Percentiles rank a stretch among this genome's conserved stretches.
Evolutionary conservation across 1,140 invertebrate species (phyloP).

Genomic region (Nasonia giraulti): DNA sequence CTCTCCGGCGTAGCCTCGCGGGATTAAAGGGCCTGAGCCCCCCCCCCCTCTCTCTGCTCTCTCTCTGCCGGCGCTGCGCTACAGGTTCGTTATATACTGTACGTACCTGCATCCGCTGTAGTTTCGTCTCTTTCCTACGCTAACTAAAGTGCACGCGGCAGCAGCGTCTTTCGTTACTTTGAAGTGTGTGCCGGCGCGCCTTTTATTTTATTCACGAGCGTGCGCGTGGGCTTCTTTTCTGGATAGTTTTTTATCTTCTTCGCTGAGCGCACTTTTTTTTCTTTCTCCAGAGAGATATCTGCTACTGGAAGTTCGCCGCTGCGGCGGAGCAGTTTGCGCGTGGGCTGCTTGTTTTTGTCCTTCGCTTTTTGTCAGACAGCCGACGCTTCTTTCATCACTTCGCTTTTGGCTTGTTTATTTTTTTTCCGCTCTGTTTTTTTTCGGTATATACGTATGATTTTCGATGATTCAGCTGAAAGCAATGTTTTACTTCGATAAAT

Average conservation of each 20-base stretch:
- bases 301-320: not conserved
- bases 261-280: not conserved
- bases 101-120: not conserved
- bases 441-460: not conserved
- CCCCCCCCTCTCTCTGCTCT: not conserved
- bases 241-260: constrained; percentile 1
- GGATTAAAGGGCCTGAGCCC: constrained; percentile 33
- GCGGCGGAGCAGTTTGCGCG: not conserved
- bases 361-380: not conserved
- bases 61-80: not conserved
- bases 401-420: not conserved
- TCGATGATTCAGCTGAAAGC: no score
- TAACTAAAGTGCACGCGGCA: not conserved
- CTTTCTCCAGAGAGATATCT: not conserved
- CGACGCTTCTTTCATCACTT: not conserved
- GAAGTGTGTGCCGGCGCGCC: not conserved
- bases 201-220: constrained; percentile 18
- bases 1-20: constrained; percentile 10
- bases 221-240: constrained; percentile 2
- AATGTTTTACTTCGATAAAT: no score
- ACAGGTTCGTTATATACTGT: not conserved
- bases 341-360: not conserved
- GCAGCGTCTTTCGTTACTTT: constrained; percentile 17
- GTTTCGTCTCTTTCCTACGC: not conserved
- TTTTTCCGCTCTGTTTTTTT: no score